These are phyloP conservation scores for Tetrax tetrax DNA, from an alignment of 2,113 vertebrate species.

Conservation along the genomic window DNA sequence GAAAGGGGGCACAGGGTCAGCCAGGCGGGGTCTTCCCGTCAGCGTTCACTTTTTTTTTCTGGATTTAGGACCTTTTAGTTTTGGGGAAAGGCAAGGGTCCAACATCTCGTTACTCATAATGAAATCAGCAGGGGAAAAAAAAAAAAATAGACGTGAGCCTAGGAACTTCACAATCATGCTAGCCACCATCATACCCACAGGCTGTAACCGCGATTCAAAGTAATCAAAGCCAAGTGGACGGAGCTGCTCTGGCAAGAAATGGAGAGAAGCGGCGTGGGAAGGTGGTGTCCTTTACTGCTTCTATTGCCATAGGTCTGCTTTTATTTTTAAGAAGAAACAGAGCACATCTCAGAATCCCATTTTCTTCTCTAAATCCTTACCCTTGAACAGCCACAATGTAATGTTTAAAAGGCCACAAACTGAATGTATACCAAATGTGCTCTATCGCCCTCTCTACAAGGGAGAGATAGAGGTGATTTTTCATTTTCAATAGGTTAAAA, in stretches of 20 bases:
- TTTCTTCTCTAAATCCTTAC: background rate
- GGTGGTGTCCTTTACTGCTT: background rate
- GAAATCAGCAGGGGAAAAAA: background rate
- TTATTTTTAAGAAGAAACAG: background rate
- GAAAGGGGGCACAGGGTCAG: background rate
- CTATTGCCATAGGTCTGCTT: background rate
- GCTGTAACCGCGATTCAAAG: background rate
- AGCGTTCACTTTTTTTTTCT: background rate
- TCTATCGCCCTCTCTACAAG: too few species aligned
- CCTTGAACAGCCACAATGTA: background rate
- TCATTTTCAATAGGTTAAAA: background rate
- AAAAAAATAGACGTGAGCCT: fast-evolving
- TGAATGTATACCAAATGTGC: background rate
- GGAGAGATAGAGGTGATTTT: background rate
- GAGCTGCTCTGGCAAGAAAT: background rate
- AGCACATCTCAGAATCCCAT: background rate
- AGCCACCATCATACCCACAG: background rate
- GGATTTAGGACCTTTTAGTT: background rate
- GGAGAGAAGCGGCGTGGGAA: background rate
- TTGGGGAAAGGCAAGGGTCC: background rate
- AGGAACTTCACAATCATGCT: background rate
- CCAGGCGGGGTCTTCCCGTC: background rate
- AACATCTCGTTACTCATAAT: background rate
- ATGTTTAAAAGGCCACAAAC: background rate
- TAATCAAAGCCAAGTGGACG: background rate